Conservation (phyloP, 2,797 vertebrate species). For the Enteromius afrohamiltoni region DNA sequence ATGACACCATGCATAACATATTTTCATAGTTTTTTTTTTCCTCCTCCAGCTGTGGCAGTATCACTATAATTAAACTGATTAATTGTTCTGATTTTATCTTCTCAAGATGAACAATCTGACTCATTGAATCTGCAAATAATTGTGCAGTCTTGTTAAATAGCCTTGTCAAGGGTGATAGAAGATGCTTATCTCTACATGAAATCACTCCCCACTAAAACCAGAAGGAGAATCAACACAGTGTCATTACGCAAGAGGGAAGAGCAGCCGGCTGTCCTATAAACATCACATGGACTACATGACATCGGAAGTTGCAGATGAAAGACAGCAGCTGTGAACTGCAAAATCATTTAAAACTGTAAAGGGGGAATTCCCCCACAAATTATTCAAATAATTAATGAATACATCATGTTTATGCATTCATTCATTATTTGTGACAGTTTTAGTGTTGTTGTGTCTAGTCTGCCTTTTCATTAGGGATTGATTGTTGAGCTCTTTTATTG, state of each 20-base stretch:
- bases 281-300: constrained; percentile 8
- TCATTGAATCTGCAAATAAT: constrained; percentile 56
- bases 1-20: not conserved
- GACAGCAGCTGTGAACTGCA: constrained; percentile 28
- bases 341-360: constrained; percentile 13
- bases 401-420: constrained; percentile 1
- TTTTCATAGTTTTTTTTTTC: constrained; percentile 2
- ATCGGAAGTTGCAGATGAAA: constrained; percentile 40
- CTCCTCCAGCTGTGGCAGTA: constrained; percentile 42
- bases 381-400: constrained; percentile 29
- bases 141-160: constrained; percentile 50
- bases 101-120: constrained; percentile 58
- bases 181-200: constrained; percentile 36
- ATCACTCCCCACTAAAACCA: constrained; percentile 35
- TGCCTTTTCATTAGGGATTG: constrained; percentile 12
- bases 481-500: constrained; percentile 10
- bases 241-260: constrained; percentile 20
- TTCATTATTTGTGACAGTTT: constrained; percentile 24
- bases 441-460: constrained; percentile 2
- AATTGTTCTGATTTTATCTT: constrained; percentile 64
- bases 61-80: constrained; percentile 68
- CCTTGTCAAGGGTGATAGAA: constrained; percentile 36
- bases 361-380: not conserved
- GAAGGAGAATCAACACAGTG: constrained; percentile 24
- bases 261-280: constrained; percentile 23